Evolutionary conservation across 2,113 vertebrate genomes (phyloP), one percentile per base, ranked within the genome.

Genomic region (Trichomycterus rosablanca): DNA sequence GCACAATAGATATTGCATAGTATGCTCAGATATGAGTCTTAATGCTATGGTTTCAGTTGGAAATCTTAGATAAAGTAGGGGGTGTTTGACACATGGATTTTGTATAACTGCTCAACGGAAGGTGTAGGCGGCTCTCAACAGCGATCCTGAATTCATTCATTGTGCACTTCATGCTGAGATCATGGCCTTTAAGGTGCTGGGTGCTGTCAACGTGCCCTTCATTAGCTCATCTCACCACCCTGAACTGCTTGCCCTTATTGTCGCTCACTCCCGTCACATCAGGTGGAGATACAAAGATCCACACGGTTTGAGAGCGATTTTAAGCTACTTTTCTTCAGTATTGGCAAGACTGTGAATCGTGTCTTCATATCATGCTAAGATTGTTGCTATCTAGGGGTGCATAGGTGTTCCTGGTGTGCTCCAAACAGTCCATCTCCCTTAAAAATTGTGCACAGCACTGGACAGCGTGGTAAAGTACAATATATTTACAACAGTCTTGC

Each of bases 191-290:
- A 75, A 66, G 56, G 46, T 46, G 44, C 34, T 50, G 52, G 58
- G 44, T 59, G 24, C 61, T 71, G 66, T 65, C 55, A 72, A 46
- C 64, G 63, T 63, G 67, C 63, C 70, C 74, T 76, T 72, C 73
- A 73, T 75, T 73, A 71, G 59, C 54, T 56, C 34, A 55, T 75
- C 60, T 57, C 74, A 71, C 69, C 23, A 16, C 46, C 18, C 19
- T 16, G 35, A 42, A 18, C 51, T 26, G 32, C 26, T 28, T 18
- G 26, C 30, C 35, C 56, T 34, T 23, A 24, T 18, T 56, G 42
- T 78, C 52, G 66, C 64, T 72, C 73, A 71, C 76, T 76, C 76
- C 64, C 67, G 68, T 69, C 67, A 67, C 52, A 28, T 71, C 56
- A 50, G 59, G 63, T 62, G 49, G 60, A 42, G 60, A 69, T 60